A percentile compares a stretch with the other conserved stretches of the same genome.
phyloP scores from a whole-genome alignment of 1,140 invertebrate genomes.

The Neelides sp. region DNA sequence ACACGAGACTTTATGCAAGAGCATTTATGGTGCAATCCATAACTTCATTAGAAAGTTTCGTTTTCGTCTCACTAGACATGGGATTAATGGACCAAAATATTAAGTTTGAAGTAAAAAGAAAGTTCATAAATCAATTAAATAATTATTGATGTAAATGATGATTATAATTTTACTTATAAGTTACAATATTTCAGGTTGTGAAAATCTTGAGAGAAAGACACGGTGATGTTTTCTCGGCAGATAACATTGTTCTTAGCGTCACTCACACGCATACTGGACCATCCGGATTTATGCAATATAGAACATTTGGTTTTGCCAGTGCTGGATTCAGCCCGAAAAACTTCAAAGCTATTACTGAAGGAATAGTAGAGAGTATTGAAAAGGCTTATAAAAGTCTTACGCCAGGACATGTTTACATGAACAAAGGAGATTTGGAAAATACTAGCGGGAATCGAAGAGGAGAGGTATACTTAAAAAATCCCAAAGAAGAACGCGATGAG shows the following conservation, averaged over 20 bases:
- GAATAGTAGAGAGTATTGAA: constrained; percentile 7
- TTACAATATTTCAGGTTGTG: constrained; percentile 5
- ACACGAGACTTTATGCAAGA: constrained; percentile 8
- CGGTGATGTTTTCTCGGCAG: constrained; percentile 3
- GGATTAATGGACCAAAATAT: constrained; percentile 14
- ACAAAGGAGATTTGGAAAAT: neutral
- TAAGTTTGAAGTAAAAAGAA: constrained; percentile 11
- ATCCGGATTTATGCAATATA: constrained; percentile 13
- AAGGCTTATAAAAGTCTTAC: neutral
- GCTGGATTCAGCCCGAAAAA: constrained; percentile 5
- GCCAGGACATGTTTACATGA: neutral
- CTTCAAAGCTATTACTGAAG: constrained; percentile 13
- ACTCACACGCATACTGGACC: constrained; percentile 10
- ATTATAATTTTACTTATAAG: neutral
- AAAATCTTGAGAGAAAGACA: constrained; percentile 3
- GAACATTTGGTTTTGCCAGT: constrained; percentile 5
- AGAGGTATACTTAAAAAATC: neutral
- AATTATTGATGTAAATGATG: neutral
- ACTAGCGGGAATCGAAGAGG: constrained; percentile 6
- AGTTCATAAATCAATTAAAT: neutral
- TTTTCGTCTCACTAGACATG: constrained; percentile 9
- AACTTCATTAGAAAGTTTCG: neutral
- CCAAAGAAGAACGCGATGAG: constrained; percentile 5
- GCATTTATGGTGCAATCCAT: constrained; percentile 14
- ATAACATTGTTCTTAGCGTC: constrained; percentile 9